A percentile compares a stretch with the other conserved stretches of the same genome.
These are phyloP conservation scores for Limnephilus auricula DNA, from an alignment of 2,888 invertebrate species.

Conservation along the genomic window DNA sequence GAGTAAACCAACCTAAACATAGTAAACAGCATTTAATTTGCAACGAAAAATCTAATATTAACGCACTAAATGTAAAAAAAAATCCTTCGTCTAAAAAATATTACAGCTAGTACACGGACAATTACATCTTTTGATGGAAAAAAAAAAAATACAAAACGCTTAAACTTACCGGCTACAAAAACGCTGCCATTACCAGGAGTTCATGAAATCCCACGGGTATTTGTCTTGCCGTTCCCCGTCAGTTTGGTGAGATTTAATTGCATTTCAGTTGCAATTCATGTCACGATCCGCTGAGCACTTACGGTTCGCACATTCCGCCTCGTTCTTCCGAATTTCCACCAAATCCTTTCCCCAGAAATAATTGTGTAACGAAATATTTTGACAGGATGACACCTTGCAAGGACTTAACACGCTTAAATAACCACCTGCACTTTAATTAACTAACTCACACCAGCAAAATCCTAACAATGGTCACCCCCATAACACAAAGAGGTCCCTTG, in stretches of 20 bases:
- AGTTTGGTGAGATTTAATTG: slow-evolving; percentile 35
- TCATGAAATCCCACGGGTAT: slow-evolving; percentile 32
- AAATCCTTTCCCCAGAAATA: slow-evolving; percentile 24
- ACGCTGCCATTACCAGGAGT: background rate
- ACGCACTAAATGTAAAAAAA: background rate
- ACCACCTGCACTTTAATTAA: slow-evolving; percentile 52
- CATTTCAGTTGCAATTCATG: slow-evolving; percentile 28
- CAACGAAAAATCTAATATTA: background rate
- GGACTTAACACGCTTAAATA: slow-evolving; percentile 59
- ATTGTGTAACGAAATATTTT: slow-evolving; percentile 59
- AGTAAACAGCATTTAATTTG: no score
- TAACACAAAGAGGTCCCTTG: slow-evolving; percentile 28
- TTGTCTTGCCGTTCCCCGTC: slow-evolving; percentile 7
- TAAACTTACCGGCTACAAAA: background rate
- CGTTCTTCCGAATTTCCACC: slow-evolving; percentile 26
- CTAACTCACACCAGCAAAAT: slow-evolving; percentile 53
- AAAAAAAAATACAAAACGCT: background rate
- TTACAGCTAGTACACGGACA: background rate
- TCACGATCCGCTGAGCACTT: slow-evolving; percentile 30
- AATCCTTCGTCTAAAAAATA: background rate
- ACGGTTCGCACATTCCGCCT: background rate
- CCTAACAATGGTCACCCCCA: slow-evolving; percentile 53
- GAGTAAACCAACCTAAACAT: no score
- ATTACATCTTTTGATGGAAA: background rate
- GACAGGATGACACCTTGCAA: slow-evolving; percentile 62